phyloP scores from a whole-genome alignment of 1,140 invertebrate genomes.

The Sipha flava region DNA sequence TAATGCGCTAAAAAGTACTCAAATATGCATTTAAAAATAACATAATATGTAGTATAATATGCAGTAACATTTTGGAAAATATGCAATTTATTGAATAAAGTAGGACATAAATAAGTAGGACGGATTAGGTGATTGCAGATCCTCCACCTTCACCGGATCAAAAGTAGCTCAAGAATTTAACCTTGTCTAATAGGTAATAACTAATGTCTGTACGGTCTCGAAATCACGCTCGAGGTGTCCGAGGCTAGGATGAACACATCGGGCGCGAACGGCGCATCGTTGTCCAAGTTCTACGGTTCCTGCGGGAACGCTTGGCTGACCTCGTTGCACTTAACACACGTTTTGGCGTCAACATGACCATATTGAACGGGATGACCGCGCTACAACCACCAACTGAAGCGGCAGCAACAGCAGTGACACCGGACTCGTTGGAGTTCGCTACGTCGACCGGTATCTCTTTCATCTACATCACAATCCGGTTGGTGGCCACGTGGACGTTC shows the following conservation, averaged over 20 bases:
- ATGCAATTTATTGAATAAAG: too few relatives aligned
- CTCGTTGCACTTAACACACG: slow-evolving; percentile 59
- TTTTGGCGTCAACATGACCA: slow-evolving; percentile 55
- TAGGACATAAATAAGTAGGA: too few relatives aligned
- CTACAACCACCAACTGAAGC: background rate
- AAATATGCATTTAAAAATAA: too few relatives aligned
- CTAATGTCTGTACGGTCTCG: background rate
- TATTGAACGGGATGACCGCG: slow-evolving; percentile 40
- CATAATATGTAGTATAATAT: too few relatives aligned
- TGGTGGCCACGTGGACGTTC: slow-evolving; percentile 59
- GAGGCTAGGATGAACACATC: background rate
- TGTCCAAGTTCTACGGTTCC: background rate
- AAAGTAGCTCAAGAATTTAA: slow-evolving; percentile 9
- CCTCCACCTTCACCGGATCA: too few relatives aligned
- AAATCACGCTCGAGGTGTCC: background rate
- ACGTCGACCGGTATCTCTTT: slow-evolving; percentile 47
- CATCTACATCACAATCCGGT: slow-evolving; percentile 64
- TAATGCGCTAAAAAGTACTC: too few relatives aligned
- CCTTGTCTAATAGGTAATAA: background rate
- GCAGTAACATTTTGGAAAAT: too few relatives aligned
- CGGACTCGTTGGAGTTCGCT: too few relatives aligned
- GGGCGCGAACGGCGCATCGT: background rate
- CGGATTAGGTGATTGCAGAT: too few relatives aligned
- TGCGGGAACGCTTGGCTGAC: slow-evolving; percentile 56
- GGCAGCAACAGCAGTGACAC: background rate